Percentiles rank a stretch among this genome's conserved stretches.
Evolutionary conservation across 2,888 invertebrate species (phyloP).

Genomic region (Furcula furcula): DNA sequence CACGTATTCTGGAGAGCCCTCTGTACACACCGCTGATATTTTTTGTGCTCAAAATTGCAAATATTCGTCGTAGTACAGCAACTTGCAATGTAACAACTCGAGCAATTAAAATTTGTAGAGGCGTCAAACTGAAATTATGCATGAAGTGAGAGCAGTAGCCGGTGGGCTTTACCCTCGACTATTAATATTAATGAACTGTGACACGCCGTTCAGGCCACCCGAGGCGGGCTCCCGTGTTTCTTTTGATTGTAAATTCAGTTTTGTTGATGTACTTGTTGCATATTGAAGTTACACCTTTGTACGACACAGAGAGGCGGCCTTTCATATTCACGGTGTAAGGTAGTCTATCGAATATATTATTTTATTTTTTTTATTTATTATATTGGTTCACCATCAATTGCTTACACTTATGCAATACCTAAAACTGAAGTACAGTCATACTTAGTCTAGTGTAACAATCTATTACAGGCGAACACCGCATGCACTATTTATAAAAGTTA

Average conservation of each 20-base stretch:
- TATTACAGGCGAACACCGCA: too few relatives aligned
- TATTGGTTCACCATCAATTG: too few relatives aligned
- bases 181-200: slow-evolving; percentile 78
- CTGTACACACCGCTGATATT: slow-evolving; percentile 22
- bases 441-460: too few relatives aligned
- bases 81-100: slow-evolving; percentile 54
- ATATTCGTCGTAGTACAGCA: slow-evolving; percentile 41
- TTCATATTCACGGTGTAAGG: slow-evolving; percentile 12
- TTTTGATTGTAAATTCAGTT: slow-evolving; percentile 72
- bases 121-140: slow-evolving; percentile 67
- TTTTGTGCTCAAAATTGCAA: slow-evolving; percentile 33
- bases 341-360: too few relatives aligned
- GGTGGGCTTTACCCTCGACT: slow-evolving; percentile 51
- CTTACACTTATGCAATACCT: too few relatives aligned
- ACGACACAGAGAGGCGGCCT: slow-evolving; percentile 16
- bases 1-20: slow-evolving; percentile 26
- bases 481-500: too few relatives aligned
- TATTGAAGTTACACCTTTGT: slow-evolving; percentile 37
- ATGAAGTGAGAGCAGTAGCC: slow-evolving; percentile 66
- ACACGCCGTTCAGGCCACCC: slow-evolving; percentile 59
- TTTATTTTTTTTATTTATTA: too few relatives aligned
- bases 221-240: slow-evolving; percentile 52
- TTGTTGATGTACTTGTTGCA: slow-evolving; percentile 63
- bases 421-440: too few relatives aligned
- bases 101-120: slow-evolving; percentile 72